Percentiles rank a stretch among this genome's conserved stretches.
Conservation (phyloP, 1,140 invertebrate genomes). For the Dinothrombium tinctorium region DNA sequence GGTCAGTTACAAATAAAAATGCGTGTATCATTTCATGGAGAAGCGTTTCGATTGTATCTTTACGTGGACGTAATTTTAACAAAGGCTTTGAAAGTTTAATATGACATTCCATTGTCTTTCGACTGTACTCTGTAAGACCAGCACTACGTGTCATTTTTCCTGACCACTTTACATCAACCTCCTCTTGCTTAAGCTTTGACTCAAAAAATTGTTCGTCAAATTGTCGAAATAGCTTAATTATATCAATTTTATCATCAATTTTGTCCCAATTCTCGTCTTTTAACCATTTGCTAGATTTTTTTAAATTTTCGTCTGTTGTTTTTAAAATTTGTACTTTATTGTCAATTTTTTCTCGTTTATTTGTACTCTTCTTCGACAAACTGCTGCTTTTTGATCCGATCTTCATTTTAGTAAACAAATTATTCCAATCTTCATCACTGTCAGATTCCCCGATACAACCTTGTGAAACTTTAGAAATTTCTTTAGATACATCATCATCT, state of each 20-base stretch:
- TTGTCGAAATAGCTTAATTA: constrained; percentile 53
- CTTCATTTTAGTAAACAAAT: no score
- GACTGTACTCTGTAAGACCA: constrained; percentile 46
- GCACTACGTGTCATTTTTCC: constrained; percentile 70
- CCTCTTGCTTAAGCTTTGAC: constrained; percentile 30
- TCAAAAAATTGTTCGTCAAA: constrained; percentile 73
- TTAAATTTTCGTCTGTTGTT: no score
- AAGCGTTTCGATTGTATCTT: constrained; percentile 31
- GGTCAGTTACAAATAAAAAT: constrained; percentile 64
- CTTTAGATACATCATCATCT: no score
- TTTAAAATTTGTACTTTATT: no score
- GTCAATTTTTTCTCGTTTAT: no score
- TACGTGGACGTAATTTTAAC: constrained; percentile 50
- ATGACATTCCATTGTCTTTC: constrained; percentile 41
- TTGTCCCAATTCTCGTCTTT: no score
- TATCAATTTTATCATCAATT: constrained; percentile 76
- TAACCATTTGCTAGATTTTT: no score
- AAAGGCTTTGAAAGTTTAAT: constrained; percentile 57
- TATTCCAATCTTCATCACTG: no score
- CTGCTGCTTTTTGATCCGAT: no score
- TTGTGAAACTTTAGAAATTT: no score
- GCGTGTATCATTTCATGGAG: constrained; percentile 99
- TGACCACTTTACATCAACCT: constrained; percentile 70
- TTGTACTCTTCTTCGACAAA: no score
- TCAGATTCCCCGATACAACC: no score